A percentile compares a stretch with the other conserved stretches of the same genome.
phyloP scores from a whole-genome alignment of 1,140 invertebrate genomes.

The Radopholus similis region DNA sequence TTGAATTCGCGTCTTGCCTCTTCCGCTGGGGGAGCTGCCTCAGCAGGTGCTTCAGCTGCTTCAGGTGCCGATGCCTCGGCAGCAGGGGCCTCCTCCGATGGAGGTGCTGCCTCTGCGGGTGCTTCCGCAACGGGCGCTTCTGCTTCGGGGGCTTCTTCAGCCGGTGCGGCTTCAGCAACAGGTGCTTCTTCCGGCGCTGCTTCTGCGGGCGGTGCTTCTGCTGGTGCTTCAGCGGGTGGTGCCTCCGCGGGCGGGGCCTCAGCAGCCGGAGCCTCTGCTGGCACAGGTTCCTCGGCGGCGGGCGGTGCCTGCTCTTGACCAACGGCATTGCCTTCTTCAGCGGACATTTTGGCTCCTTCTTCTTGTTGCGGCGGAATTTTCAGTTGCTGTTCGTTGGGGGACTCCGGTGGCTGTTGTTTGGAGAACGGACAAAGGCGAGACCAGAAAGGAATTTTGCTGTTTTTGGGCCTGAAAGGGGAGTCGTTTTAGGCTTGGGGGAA shows the following conservation, averaged over 20 bases:
- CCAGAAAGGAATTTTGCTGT: slow-evolving; percentile 9
- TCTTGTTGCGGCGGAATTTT: background rate
- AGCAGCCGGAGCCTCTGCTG: background rate
- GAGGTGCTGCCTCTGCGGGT: slow-evolving; percentile 3
- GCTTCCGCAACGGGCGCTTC: background rate
- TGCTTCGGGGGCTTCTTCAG: background rate
- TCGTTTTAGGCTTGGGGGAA: no score
- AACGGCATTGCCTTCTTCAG: slow-evolving; percentile 1
- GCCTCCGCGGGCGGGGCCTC: background rate
- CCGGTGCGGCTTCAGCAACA: background rate
- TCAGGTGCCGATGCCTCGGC: background rate
- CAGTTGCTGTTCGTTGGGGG: background rate
- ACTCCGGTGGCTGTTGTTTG: background rate
- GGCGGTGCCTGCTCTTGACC: slow-evolving; percentile 5
- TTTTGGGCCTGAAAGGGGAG: no score
- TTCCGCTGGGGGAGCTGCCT: background rate
- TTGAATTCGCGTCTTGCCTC: no score
- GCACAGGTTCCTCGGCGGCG: background rate
- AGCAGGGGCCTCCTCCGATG: background rate
- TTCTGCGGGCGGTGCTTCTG: background rate
- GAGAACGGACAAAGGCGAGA: background rate
- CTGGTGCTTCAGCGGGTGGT: background rate
- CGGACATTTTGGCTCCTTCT: slow-evolving; percentile 9
- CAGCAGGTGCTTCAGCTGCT: background rate
- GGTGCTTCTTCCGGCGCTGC: background rate